Percentiles rank a stretch among this genome's conserved stretches.
These are phyloP conservation scores for Anguilla pacifica DNA, from an alignment of 2,797 vertebrate genomes.

Conservation along the genomic window DNA sequence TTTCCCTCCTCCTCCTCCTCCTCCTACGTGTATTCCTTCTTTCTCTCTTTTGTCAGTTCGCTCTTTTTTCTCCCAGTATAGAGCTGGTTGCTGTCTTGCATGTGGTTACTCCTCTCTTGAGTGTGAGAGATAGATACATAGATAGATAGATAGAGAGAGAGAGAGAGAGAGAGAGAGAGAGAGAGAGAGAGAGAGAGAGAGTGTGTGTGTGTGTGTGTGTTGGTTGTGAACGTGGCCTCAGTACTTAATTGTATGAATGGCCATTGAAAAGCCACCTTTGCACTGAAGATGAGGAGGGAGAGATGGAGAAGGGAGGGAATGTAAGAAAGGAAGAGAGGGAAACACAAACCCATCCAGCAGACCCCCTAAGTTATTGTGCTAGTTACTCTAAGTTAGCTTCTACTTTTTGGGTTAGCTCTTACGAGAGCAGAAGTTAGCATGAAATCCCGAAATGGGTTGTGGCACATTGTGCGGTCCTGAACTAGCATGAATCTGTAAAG, in stretches of 20 bases:
- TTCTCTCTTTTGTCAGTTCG: not conserved
- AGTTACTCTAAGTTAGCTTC: too few species aligned
- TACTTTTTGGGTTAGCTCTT: too few species aligned
- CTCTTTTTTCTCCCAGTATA: slow-evolving; percentile 1
- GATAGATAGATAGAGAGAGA: too few species aligned
- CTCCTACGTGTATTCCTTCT: slow-evolving; percentile 29
- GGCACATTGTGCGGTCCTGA: too few species aligned
- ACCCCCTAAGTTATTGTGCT: too few species aligned
- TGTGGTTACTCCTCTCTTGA: not conserved
- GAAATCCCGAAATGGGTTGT: too few species aligned
- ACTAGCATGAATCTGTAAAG: too few species aligned
- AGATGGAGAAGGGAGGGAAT: not conserved
- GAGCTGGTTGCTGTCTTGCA: not conserved
- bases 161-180: not conserved
- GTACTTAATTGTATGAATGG: not conserved
- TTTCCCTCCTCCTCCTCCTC: slow-evolving; percentile 10
- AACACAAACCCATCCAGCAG: too few species aligned
- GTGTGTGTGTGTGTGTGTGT: too few species aligned
- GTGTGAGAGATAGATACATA: not conserved
- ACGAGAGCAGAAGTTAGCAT: too few species aligned
- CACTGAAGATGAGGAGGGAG: not conserved
- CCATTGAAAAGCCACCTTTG: not conserved
- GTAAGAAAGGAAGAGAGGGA: not conserved
- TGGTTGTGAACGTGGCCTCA: not conserved
- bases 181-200: not conserved